A percentile compares a stretch with the other conserved stretches of the same genome.
phyloP scores from a whole-genome alignment of 2,888 invertebrate species.

The Orthonevra nobilis region DNA sequence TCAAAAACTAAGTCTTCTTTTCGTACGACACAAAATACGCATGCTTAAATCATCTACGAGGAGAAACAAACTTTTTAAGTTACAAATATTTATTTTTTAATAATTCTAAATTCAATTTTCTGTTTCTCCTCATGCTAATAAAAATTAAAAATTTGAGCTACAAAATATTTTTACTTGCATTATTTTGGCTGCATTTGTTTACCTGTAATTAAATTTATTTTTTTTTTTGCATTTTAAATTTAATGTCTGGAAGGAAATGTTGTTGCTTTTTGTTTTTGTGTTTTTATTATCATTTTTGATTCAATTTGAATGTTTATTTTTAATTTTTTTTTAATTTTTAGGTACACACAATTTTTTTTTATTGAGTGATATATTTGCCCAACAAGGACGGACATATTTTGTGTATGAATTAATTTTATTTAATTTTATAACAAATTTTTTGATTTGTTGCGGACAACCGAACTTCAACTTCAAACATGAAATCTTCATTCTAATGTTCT shows the following conservation, averaged over 20 bases:
- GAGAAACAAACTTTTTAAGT: slow-evolving; percentile 55
- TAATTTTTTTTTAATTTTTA: slow-evolving; percentile 24
- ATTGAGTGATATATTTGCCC: slow-evolving; percentile 44
- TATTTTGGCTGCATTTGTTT: slow-evolving; percentile 57
- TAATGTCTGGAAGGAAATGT: slow-evolving; percentile 66
- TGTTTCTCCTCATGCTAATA: slow-evolving; percentile 57
- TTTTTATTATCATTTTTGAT: slow-evolving; percentile 53
- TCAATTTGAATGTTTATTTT: slow-evolving; percentile 44
- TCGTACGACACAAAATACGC: slow-evolving; percentile 32
- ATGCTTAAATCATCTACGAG: slow-evolving; percentile 45
- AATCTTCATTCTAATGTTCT: slow-evolving; percentile 29
- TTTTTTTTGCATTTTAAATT: slow-evolving; percentile 35
- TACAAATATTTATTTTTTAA: slow-evolving; percentile 18
- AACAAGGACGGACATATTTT: slow-evolving; percentile 59
- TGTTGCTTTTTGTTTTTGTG: slow-evolving; percentile 30
- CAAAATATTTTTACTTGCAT: slow-evolving; percentile 61
- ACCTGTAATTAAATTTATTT: slow-evolving; percentile 54
- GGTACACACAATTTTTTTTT: slow-evolving; percentile 33
- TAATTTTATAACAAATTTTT: slow-evolving; percentile 29
- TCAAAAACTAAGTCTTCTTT: slow-evolving; percentile 44
- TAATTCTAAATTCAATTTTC: slow-evolving; percentile 36
- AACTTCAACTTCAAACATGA: slow-evolving; percentile 18
- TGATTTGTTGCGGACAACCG: slow-evolving; percentile 38
- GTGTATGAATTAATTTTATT: slow-evolving; percentile 21
- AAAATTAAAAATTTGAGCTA: slow-evolving; percentile 64